phyloP scores from a whole-genome alignment of 1,140 invertebrate species.

The Pentalonia nigronervosa region DNA sequence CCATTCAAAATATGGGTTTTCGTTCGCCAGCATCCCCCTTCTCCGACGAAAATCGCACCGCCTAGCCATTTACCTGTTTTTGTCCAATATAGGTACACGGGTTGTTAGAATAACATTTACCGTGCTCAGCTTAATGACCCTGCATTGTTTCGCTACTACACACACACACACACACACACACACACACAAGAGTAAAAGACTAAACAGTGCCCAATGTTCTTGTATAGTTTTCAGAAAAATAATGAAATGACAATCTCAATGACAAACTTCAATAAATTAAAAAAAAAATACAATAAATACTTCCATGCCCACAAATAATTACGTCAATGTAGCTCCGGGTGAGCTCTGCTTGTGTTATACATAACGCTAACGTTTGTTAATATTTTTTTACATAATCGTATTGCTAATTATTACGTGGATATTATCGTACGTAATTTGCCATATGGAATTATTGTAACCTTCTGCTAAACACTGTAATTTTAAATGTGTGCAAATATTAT shows the following conservation, averaged over 20 bases:
- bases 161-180: not conserved
- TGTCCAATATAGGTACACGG: not conserved
- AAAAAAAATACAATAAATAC: not conserved
- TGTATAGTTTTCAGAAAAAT: not conserved
- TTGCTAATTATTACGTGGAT: not conserved
- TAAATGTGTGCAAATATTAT: not conserved
- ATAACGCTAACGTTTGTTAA: not conserved
- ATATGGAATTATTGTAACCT: not conserved
- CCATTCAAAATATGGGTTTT: conserved; percentile 36
- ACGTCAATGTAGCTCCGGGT: not conserved
- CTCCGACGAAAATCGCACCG: not conserved
- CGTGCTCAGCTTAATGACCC: conserved; percentile 30
- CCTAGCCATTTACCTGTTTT: conserved; percentile 43
- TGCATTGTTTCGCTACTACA: not conserved
- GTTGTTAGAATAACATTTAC: conserved; percentile 6
- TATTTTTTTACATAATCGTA: not conserved
- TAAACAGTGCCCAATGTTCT: not conserved
- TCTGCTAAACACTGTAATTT: not conserved
- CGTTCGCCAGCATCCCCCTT: not conserved
- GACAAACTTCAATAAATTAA: not conserved
- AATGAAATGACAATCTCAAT: not conserved
- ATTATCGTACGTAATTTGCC: not conserved
- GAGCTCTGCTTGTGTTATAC: not conserved
- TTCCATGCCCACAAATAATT: not conserved
- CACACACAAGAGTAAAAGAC: not conserved